These are phyloP conservation scores for Perca flavescens DNA, from an alignment of 2,113 vertebrate genomes.

Conservation along the genomic window DNA sequence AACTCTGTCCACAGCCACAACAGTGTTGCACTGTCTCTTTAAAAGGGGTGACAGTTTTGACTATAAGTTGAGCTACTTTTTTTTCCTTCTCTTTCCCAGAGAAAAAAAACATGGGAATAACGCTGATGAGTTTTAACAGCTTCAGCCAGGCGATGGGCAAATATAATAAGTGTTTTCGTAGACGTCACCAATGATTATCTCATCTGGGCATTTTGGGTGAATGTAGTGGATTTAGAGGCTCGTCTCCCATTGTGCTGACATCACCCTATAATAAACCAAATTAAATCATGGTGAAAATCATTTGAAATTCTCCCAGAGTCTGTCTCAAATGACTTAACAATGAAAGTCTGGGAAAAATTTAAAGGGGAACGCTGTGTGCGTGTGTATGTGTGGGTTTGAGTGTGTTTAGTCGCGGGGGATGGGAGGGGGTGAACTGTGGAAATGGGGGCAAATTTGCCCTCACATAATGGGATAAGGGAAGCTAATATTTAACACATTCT, in stretches of 20 bases:
- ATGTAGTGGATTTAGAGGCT: conserved; percentile 92
- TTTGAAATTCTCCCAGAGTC: conserved; percentile 85
- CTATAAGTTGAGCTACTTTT: conserved; percentile 78
- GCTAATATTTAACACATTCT: conserved; percentile 70
- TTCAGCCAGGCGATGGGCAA: conserved; percentile 92
- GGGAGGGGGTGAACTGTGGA: conserved; percentile 60
- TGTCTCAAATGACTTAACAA: conserved; percentile 79
- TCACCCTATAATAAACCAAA: conserved; percentile 87
- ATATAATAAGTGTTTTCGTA: conserved; percentile 95
- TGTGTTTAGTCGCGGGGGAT: conserved; percentile 59
- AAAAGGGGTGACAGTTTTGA: conserved; percentile 76
- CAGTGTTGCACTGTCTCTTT: conserved; percentile 74
- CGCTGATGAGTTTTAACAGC: conserved; percentile 93
- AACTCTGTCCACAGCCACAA: conserved; percentile 60
- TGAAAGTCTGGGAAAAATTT: conserved; percentile 83
- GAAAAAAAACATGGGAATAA: conserved; percentile 83
- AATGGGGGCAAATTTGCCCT: conserved; percentile 78
- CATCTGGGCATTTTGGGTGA: conserved; percentile 91
- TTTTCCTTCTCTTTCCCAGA: conserved; percentile 80
- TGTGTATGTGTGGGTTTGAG: conserved; percentile 52
- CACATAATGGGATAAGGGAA: conserved; percentile 74
- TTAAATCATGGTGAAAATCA: conserved; percentile 88
- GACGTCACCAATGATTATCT: conserved; percentile 92
- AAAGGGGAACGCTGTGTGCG: conserved; percentile 65
- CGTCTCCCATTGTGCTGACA: conserved; percentile 91